Base-by-base conservation (phyloP, 2,888 invertebrate genomes). In the Agonopterix heracliana region DNA sequence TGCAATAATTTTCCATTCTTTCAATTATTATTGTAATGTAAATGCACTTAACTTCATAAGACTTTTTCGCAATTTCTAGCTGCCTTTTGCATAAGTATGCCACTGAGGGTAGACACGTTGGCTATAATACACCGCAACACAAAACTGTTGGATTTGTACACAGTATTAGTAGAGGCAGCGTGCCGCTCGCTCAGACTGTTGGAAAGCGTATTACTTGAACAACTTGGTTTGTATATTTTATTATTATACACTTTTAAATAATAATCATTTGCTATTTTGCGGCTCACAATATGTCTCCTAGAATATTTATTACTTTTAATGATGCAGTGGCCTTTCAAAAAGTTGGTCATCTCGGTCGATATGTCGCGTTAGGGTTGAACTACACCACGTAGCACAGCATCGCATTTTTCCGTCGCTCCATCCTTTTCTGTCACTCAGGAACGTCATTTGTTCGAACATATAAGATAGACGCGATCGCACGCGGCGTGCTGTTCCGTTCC, bases 91-190 rank as follows among this genome's bases (percentile, higher is more conserved):
- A 82, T 92, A 51, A 89, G 90, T 59, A 91, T 94, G 73, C 91
- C 92, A 9, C 69, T 94, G 42, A 86, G 90, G 66, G 85, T 95
- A 52, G 95, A 95, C 74, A 90, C 93, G 0, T 78, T 95, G 64
- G 92, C 94, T 1, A 90, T 95, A 69, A 91, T 95, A 8, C 91
- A 92, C 63, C 89, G 91, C 49, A 90, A 90, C 56, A 91, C 92
- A 0, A 92, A 90, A 63, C 74, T 93, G 40, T 77, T 89, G 50
- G 90, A 92, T 42, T 70, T 95, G 1, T 95, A 95, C 72, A 92
- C 92, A 54, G 92, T 94, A 56, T 79, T 95, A 4, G 92, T 95
- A 4, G 94, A 95, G 70, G 93, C 94, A 52, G 90, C 94, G 34
- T 93, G 93, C 63, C 90, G 93, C 40, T 92, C 93, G 49, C 82